These are phyloP conservation scores for Magallana nippona DNA, from an alignment of 2,888 invertebrate genomes.

Conservation along the genomic window DNA sequence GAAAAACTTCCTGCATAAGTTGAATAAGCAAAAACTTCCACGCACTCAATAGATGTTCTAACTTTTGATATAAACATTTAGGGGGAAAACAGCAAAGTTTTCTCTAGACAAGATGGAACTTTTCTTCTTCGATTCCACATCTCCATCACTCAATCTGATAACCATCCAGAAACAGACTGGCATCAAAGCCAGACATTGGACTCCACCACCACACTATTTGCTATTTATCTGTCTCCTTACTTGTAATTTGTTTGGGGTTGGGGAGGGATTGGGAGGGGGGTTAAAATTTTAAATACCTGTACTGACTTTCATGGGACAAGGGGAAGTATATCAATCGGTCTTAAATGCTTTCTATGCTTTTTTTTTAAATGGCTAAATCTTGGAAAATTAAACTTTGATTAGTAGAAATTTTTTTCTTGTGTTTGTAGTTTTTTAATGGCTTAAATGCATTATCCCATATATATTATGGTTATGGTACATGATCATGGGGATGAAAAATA, in stretches of 20 bases:
- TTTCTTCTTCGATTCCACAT: background rate
- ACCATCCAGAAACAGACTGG: background rate
- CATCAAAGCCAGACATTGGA: background rate
- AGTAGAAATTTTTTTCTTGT: too few relatives aligned
- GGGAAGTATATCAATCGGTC: too few relatives aligned
- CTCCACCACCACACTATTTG: background rate
- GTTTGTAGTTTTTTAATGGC: too few relatives aligned
- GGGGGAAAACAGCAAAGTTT: background rate
- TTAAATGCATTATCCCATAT: background rate
- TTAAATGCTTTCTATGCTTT: too few relatives aligned
- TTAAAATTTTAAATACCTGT: background rate
- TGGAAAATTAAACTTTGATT: too few relatives aligned
- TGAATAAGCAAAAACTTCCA: background rate
- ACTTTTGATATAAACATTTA: background rate
- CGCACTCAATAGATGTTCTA: too few relatives aligned
- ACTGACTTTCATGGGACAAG: background rate
- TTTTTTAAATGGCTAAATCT: too few relatives aligned
- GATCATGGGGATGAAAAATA: too few relatives aligned
- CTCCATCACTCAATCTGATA: slow-evolving; percentile 2
- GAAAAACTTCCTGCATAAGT: background rate
- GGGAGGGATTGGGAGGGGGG: too few relatives aligned
- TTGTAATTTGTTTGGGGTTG: too few relatives aligned
- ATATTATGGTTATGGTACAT: background rate
- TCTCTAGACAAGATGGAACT: slow-evolving; percentile 4
- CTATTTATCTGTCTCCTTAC: background rate